Conservation (phyloP, 2,113 vertebrate species). For the Cololabis saira region DNA sequence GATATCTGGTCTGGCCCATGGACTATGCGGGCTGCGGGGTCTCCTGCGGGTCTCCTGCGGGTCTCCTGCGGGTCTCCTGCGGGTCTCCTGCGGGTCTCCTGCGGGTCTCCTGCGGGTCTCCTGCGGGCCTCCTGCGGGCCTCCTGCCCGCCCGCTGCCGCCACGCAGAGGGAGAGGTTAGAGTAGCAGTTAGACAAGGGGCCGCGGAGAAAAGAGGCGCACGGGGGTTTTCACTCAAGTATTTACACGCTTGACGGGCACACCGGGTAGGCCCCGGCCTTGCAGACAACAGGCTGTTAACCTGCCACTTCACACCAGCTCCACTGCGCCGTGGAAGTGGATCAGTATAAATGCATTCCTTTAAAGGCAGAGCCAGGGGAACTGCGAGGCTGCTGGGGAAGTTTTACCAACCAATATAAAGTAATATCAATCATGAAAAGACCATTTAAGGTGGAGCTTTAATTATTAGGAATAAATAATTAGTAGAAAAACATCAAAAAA, state of each 20-base stretch:
- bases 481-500: too few species aligned
- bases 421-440: too few species aligned
- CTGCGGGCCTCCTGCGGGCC: conserved; percentile 83
- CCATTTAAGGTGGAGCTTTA: too few species aligned
- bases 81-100: too few species aligned
- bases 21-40: too few species aligned
- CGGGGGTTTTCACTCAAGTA: conserved; percentile 76
- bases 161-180: conserved; percentile 85
- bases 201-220: conserved; percentile 74
- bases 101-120: conserved; percentile 78
- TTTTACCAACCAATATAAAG: too few species aligned
- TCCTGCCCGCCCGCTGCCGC: conserved; percentile 78
- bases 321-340: conserved; percentile 74
- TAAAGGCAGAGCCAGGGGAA: conserved; percentile 70
- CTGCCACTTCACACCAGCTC: conserved; percentile 86
- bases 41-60: too few species aligned
- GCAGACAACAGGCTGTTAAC: conserved; percentile 88
- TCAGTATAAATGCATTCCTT: conserved; percentile 81
- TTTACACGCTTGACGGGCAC: conserved; percentile 90
- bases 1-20: too few species aligned
- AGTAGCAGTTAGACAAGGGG: conserved; percentile 86
- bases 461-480: too few species aligned
- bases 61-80: too few species aligned
- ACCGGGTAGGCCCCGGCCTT: conserved; percentile 64
- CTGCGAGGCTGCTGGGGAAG: conserved; percentile 7